Evolutionary conservation across 2,797 vertebrate genomes (phyloP).

Genomic region (Nannoperca obscura): DNA sequence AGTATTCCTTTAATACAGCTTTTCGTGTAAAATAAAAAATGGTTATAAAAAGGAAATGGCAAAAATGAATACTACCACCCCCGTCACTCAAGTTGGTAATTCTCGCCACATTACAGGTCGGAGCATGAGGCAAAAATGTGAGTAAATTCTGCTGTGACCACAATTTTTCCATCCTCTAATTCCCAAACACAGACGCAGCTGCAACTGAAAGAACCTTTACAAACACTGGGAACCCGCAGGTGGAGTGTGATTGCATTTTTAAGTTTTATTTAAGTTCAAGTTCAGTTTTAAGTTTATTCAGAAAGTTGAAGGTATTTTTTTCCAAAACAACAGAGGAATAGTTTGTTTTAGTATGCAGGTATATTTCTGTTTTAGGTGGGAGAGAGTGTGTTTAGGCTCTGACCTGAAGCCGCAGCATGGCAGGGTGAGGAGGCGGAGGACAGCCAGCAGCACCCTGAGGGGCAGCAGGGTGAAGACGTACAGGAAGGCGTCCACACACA

Average conservation of each 20-base stretch:
- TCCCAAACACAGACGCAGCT: background rate
- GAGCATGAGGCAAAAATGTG: background rate
- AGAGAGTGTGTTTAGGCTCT: slow-evolving; percentile 59
- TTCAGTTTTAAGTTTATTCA: background rate
- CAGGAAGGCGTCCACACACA: slow-evolving; percentile 97
- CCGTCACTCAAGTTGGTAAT: background rate
- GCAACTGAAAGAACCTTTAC: background rate
- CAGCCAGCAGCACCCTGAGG: slow-evolving; percentile 92
- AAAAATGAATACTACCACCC: too few relatives aligned
- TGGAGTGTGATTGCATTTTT: background rate
- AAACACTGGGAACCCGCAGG: background rate
- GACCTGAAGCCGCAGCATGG: slow-evolving; percentile 96
- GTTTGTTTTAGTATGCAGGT: too few relatives aligned
- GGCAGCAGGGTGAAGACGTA: slow-evolving; percentile 98
- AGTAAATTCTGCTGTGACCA: background rate
- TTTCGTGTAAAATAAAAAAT: too few relatives aligned
- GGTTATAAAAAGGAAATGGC: too few relatives aligned
- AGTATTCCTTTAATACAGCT: too few relatives aligned
- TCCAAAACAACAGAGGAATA: too few relatives aligned
- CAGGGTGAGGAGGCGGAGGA: slow-evolving; percentile 92
- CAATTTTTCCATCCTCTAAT: too few relatives aligned
- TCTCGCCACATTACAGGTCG: background rate
- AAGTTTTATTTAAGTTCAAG: background rate
- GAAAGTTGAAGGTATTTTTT: background rate
- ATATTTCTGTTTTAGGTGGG: background rate